A percentile compares a stretch with the other conserved stretches of the same genome.
These are phyloP conservation scores for Argynnis bischoffii DNA, from an alignment of 2,888 invertebrate species.

Conservation along the genomic window DNA sequence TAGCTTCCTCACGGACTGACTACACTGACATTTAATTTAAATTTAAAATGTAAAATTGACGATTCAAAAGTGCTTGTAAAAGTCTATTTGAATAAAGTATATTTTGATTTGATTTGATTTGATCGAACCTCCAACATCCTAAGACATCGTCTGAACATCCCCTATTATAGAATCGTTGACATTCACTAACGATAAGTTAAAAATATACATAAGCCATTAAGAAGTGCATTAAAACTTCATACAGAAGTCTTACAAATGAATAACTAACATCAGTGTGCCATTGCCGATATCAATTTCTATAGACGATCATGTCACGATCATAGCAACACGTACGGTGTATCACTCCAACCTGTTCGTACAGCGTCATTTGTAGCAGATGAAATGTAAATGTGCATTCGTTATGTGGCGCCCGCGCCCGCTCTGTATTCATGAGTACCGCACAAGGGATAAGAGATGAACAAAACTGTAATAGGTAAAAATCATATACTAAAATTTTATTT, in stretches of 20 bases:
- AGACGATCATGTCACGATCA: constrained; percentile 53
- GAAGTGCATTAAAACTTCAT: neutral
- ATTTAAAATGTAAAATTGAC: no score
- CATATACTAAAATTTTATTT: no score
- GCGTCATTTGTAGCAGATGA: constrained; percentile 81
- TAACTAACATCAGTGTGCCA: constrained; percentile 7
- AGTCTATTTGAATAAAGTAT: no score
- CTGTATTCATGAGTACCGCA: constrained; percentile 74
- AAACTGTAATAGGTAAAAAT: no score
- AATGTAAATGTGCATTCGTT: constrained; percentile 81
- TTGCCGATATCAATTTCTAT: constrained; percentile 11
- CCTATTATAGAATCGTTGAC: no score
- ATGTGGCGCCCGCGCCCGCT: constrained; percentile 74
- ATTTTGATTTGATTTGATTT: no score
- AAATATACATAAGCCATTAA: neutral
- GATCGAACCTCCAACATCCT: no score
- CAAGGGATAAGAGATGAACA: constrained; percentile 41
- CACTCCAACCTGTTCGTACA: constrained; percentile 67
- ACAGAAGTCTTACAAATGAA: constrained; percentile 5
- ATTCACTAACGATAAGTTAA: no score
- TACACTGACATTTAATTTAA: no score
- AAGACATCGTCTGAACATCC: no score
- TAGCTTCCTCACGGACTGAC: no score
- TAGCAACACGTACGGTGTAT: constrained; percentile 56
- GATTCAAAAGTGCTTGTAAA: no score